phyloP scores from a whole-genome alignment of 2,113 vertebrate species.

The Passer domesticus region DNA sequence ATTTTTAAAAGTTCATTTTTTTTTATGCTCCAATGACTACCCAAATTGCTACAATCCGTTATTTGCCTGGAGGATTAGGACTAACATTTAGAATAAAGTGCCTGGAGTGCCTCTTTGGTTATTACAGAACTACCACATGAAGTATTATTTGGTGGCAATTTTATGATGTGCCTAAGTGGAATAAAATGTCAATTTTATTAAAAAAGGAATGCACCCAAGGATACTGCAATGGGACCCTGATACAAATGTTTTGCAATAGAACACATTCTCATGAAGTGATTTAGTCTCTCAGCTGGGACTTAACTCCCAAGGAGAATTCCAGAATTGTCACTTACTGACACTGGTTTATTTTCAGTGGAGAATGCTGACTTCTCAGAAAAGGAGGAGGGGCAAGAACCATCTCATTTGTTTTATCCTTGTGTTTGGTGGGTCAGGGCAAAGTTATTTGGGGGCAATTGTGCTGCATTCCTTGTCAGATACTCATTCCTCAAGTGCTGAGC shows the following conservation, averaged over 20 bases:
- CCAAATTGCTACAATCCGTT: slow-evolving; percentile 9
- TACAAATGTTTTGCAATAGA: neutral
- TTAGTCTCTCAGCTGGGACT: slow-evolving; percentile 36
- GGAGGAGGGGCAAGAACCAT: neutral
- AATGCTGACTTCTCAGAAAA: slow-evolving; percentile 64
- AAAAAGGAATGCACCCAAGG: slow-evolving; percentile 26
- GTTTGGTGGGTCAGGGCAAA: slow-evolving; percentile 33
- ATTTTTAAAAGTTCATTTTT: slow-evolving; percentile 41
- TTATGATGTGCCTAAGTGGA: slow-evolving; percentile 19
- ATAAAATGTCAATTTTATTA: slow-evolving; percentile 25
- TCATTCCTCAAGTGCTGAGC: neutral
- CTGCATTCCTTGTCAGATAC: slow-evolving; percentile 37
- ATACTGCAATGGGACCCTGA: neutral
- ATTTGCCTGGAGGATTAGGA: slow-evolving; percentile 31
- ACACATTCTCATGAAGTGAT: slow-evolving; percentile 6
- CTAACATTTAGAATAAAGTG: slow-evolving; percentile 26
- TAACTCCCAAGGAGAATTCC: slow-evolving; percentile 41
- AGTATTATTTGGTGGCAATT: slow-evolving; percentile 20
- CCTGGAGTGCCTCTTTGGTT: neutral
- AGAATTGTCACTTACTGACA: slow-evolving; percentile 50
- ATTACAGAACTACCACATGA: neutral
- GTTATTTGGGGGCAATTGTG: slow-evolving; percentile 27
- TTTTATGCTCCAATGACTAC: slow-evolving; percentile 20
- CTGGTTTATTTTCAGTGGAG: slow-evolving; percentile 55
- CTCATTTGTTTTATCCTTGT: slow-evolving; percentile 40